phyloP scores from a whole-genome alignment of 2,888 invertebrate genomes.

The Graphium colonna region DNA sequence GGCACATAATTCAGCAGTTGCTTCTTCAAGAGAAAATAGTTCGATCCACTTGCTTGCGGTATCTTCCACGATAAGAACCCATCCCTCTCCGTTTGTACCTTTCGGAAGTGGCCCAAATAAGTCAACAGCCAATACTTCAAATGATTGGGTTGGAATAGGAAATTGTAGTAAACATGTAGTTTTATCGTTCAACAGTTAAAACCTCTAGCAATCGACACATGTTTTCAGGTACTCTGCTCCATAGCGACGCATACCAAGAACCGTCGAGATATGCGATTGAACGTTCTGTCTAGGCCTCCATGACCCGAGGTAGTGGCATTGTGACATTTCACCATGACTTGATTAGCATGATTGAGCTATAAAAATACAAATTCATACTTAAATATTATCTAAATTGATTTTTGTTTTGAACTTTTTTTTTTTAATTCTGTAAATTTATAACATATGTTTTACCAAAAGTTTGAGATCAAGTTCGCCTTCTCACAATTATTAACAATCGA shows the following conservation, averaged over 20 bases:
- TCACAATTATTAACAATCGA: too few relatives aligned
- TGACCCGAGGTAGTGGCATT: slow-evolving; percentile 34
- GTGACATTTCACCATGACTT: slow-evolving; percentile 29
- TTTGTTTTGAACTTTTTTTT: too few relatives aligned
- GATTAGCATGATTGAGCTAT: too few relatives aligned
- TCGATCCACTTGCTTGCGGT: slow-evolving; percentile 31
- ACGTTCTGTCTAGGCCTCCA: slow-evolving; percentile 29
- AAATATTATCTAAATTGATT: too few relatives aligned
- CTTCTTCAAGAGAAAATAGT: slow-evolving; percentile 25
- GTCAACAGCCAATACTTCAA: slow-evolving; percentile 31
- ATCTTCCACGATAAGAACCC: slow-evolving; percentile 30
- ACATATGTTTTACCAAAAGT: too few relatives aligned
- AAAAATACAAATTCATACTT: too few relatives aligned
- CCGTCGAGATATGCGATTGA: neutral
- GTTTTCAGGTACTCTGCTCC: slow-evolving; percentile 5
- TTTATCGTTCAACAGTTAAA: slow-evolving; percentile 4
- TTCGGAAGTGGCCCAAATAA: slow-evolving; percentile 31
- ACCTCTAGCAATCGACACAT: slow-evolving; percentile 12
- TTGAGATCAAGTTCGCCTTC: too few relatives aligned
- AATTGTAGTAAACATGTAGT: slow-evolving; percentile 20
- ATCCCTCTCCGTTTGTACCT: slow-evolving; percentile 24
- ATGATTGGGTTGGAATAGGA: slow-evolving; percentile 10
- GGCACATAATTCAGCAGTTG: slow-evolving; percentile 26
- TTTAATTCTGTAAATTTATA: too few relatives aligned
- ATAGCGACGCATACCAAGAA: slow-evolving; percentile 1